phyloP scores from a whole-genome alignment of 2,113 vertebrate genomes.

The Ginglymostoma cirratum region DNA sequence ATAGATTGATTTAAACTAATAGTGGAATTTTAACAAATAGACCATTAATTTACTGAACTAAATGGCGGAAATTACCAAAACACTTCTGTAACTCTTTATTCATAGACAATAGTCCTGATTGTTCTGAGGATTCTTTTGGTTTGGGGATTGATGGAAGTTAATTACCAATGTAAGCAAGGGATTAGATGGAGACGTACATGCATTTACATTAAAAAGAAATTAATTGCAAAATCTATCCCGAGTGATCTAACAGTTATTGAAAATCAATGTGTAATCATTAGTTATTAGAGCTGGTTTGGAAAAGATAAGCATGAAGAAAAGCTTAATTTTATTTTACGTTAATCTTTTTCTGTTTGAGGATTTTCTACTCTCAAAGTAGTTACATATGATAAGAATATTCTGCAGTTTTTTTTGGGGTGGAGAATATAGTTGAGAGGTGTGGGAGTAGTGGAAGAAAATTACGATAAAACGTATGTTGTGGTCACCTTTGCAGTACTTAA shows the following conservation, averaged over 20 bases:
- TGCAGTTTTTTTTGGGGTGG: neutral
- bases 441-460: neutral
- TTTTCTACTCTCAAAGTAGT: neutral
- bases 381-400: neutral
- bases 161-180: neutral
- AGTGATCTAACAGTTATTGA: neutral
- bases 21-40: neutral
- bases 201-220: neutral
- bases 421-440: neutral
- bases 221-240: neutral
- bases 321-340: neutral
- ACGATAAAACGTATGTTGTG: neutral
- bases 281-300: neutral
- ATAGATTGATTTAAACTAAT: neutral
- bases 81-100: neutral
- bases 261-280: conserved; percentile 8
- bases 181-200: neutral
- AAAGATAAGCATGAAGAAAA: neutral
- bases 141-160: conserved; percentile 10
- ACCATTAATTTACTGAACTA: neutral
- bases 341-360: neutral
- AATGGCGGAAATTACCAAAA: neutral
- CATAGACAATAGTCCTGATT: neutral
- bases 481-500: neutral
- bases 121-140: neutral